Evolutionary conservation across 2,888 invertebrate genomes (phyloP).

Genomic region (Acronicta leporina): DNA sequence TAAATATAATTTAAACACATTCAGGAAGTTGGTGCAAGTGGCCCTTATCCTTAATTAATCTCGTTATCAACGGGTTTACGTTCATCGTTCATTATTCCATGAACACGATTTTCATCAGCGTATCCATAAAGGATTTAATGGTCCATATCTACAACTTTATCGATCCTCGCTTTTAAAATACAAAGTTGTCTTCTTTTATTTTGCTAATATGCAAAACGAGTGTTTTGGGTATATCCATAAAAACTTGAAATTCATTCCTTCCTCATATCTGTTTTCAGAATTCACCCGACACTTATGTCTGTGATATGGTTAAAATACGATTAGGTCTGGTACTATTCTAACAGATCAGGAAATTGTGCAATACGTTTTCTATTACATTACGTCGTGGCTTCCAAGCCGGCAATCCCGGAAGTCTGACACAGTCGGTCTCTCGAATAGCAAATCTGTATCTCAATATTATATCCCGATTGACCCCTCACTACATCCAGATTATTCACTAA

Average conservation of each 20-base stretch:
- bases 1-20: too few relatives aligned
- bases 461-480: conserved; percentile 23
- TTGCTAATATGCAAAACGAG: background rate
- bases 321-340: conserved; percentile 35
- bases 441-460: conserved; percentile 43
- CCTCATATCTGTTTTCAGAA: background rate
- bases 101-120: background rate
- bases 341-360: conserved; percentile 75
- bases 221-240: background rate
- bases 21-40: too few relatives aligned
- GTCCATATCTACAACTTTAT: background rate
- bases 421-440: conserved; percentile 52
- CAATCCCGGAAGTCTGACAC: conserved; percentile 72
- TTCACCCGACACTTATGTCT: background rate
- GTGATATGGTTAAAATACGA: conserved; percentile 22
- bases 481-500: conserved; percentile 11
- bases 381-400: conserved; percentile 68
- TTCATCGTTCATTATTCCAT: background rate
- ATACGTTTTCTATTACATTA: conserved; percentile 74
- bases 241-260: conserved; percentile 3
- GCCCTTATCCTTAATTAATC: too few relatives aligned
- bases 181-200: background rate
- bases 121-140: background rate
- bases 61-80: background rate
- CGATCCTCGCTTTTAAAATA: background rate